These are phyloP conservation scores for Aphelenchoides bicaudatus DNA, from an alignment of 2,888 invertebrate genomes.

Conservation along the genomic window DNA sequence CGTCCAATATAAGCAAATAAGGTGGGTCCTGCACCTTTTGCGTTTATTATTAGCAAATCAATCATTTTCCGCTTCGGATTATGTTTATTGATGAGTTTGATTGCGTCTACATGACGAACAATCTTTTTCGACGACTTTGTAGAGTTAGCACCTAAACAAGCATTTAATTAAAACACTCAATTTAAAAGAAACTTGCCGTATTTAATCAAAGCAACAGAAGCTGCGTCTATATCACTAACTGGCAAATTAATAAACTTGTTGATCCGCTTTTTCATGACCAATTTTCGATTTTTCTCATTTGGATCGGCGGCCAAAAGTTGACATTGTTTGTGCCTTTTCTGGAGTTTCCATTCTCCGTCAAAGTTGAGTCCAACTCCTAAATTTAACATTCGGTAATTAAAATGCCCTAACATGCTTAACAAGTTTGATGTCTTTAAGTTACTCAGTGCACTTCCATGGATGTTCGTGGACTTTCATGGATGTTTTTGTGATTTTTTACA, in stretches of 20 bases:
- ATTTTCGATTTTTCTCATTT: background rate
- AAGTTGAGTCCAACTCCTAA: slow-evolving; percentile 4
- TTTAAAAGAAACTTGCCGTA: background rate
- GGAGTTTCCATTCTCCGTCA: background rate
- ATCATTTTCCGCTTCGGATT: background rate
- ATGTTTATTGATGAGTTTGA: slow-evolving; percentile 2
- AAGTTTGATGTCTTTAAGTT: no score
- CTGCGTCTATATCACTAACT: background rate
- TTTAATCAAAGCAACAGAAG: background rate
- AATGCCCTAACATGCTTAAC: background rate
- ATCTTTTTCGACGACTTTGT: background rate
- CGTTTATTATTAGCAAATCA: slow-evolving; percentile 4
- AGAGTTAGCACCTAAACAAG: background rate
- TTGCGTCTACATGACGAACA: background rate
- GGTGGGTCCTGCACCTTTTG: slow-evolving; percentile 2
- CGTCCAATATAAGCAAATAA: slow-evolving; percentile 1
- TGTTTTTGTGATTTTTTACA: no score
- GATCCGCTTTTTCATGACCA: background rate
- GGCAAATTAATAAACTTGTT: background rate
- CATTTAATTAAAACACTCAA: background rate
- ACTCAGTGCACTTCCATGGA: no score
- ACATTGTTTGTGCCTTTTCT: background rate
- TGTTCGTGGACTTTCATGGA: no score
- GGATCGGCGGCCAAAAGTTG: slow-evolving; percentile 4
- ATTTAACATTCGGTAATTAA: background rate